Conservation (phyloP, 2,888 invertebrate species). For the Archaeoteleia sp. region DNA sequence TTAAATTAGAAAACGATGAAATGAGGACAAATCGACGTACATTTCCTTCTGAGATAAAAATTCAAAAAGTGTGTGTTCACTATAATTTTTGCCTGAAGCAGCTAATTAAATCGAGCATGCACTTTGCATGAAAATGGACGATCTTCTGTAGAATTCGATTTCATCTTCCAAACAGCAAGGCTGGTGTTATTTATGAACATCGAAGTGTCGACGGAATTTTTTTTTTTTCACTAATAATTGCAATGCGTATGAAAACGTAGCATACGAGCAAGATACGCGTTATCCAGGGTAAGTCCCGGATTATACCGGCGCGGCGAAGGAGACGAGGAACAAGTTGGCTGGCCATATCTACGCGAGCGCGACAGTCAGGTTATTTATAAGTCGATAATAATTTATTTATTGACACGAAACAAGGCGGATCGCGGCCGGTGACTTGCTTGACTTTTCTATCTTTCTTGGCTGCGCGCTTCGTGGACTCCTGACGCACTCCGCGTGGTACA, state of each 20-base stretch:
- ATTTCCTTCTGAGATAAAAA: no score
- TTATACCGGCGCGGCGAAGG: conserved; percentile 2
- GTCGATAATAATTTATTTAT: conserved; percentile 65
- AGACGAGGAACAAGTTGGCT: conserved; percentile 27
- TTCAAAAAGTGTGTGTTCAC: no score
- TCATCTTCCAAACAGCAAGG: no score
- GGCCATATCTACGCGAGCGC: conserved; percentile 32
- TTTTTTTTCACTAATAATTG: background rate
- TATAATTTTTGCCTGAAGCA: no score
- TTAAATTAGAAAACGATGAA: no score
- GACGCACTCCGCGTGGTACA: no score
- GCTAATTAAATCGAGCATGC: no score
- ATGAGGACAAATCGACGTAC: no score
- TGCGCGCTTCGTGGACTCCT: background rate
- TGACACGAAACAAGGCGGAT: conserved; percentile 27
- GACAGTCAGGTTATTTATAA: conserved; percentile 61
- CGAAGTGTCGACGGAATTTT: no score
- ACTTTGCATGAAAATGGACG: no score
- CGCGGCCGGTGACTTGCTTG: background rate
- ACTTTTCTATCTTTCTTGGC: background rate
- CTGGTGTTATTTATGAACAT: no score
- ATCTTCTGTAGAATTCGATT: no score
- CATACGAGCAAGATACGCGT: conserved; percentile 7
- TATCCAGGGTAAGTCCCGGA: conserved; percentile 29
- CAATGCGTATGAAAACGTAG: background rate